Percentiles rank a stretch among this genome's conserved stretches.
Evolutionary conservation across 2,797 vertebrate species (phyloP).

Genomic region (Allobates femoralis): DNA sequence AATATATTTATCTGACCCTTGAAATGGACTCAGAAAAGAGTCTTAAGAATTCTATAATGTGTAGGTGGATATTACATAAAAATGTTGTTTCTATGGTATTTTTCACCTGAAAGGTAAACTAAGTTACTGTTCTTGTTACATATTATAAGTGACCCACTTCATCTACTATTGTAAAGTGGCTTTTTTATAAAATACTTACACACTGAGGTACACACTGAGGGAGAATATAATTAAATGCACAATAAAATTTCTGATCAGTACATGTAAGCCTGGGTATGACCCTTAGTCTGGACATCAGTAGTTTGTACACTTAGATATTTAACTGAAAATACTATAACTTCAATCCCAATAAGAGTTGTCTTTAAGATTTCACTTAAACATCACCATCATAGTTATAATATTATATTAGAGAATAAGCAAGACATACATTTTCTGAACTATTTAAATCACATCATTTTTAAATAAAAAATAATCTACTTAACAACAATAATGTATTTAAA

Average conservation of each 20-base stretch:
- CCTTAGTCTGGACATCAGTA: not conserved
- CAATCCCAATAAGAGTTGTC: too few species aligned
- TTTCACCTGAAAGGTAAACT: not conserved
- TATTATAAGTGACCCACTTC: slow-evolving; percentile 1
- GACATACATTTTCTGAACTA: too few species aligned
- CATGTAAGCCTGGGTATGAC: not conserved
- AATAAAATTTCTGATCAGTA: not conserved
- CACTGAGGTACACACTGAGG: not conserved
- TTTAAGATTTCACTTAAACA: too few species aligned
- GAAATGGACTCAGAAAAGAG: not conserved
- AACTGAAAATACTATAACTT: too few species aligned
- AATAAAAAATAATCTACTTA: too few species aligned
- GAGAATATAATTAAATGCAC: not conserved
- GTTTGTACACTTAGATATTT: too few species aligned
- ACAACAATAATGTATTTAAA: too few species aligned
- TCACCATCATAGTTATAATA: too few species aligned
- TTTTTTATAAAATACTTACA: not conserved
- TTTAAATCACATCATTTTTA: too few species aligned
- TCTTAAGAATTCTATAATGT: not conserved
- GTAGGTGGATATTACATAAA: not conserved
- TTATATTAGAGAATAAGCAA: too few species aligned
- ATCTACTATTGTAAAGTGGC: not conserved
- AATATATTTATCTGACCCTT: not conserved
- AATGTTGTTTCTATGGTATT: slow-evolving; percentile 2
- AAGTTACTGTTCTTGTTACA: slow-evolving; percentile 18